phyloP scores from a whole-genome alignment of 2,113 vertebrate species.

The Cairina moschata region DNA sequence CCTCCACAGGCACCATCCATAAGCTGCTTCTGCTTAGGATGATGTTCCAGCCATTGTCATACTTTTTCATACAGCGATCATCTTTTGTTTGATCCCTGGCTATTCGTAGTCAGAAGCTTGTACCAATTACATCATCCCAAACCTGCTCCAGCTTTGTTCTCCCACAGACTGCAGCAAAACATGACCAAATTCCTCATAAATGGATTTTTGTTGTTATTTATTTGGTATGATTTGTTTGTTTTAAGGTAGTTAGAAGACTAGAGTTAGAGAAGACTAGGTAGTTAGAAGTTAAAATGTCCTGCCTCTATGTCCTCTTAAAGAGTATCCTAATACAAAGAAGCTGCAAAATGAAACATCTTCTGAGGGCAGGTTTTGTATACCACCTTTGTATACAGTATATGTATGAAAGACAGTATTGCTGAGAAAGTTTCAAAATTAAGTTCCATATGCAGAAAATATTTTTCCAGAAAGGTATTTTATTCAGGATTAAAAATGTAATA shows the following conservation, averaged over 20 bases:
- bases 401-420: background rate
- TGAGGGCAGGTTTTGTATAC: background rate
- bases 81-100: background rate
- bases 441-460: background rate
- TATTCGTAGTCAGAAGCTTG: background rate
- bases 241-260: background rate
- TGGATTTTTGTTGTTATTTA: background rate
- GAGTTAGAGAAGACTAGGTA: background rate
- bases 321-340: background rate
- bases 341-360: background rate
- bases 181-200: background rate
- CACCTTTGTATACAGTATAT: background rate
- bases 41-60: background rate
- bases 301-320: background rate
- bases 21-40: background rate
- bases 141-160: background rate
- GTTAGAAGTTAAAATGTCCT: background rate
- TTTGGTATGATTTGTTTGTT: background rate
- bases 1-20: background rate
- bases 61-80: fast-evolving
- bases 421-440: background rate
- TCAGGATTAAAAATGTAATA: constrained; percentile 43
- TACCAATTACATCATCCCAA: background rate
- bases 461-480: constrained; percentile 41
- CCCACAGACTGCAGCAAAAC: background rate